Conservation (phyloP, 1,140 invertebrate genomes). For the Harlomillsia oculata region DNA sequence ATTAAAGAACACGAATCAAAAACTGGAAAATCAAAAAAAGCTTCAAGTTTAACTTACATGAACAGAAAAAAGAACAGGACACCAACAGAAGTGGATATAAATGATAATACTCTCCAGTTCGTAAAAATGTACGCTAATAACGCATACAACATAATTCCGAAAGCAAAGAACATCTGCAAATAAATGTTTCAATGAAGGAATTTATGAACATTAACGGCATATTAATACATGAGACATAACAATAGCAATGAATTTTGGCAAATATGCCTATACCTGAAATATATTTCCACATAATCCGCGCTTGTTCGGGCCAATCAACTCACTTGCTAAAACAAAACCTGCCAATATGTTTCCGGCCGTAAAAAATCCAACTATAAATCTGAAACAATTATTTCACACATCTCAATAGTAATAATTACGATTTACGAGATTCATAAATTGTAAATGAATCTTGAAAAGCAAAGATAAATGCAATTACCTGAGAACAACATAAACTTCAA, state of each 20-base stretch:
- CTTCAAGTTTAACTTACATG: no score
- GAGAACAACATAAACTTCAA: constrained; percentile 3
- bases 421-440: neutral
- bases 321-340: constrained; percentile 23
- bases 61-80: constrained; percentile 15
- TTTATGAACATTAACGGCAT: neutral
- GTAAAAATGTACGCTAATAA: constrained; percentile 14
- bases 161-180: constrained; percentile 26
- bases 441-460: neutral
- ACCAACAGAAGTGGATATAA: constrained; percentile 17
- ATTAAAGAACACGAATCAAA: constrained; percentile 1
- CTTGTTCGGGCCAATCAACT: constrained; percentile 26
- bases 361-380: constrained; percentile 27
- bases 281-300: constrained; percentile 31
- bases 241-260: neutral
- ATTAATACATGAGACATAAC: neutral
- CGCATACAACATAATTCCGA: constrained; percentile 29
- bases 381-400: constrained; percentile 12
- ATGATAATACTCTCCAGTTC: constrained; percentile 24
- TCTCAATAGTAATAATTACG: neutral
- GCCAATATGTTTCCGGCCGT: constrained; percentile 26
- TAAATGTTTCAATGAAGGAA: neutral
- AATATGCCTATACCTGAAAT: constrained; percentile 14
- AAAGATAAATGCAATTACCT: constrained; percentile 3
- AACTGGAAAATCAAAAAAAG: neutral